Base-by-base conservation (phyloP, 2,113 vertebrate species). In the Rallus limicola region DNA sequence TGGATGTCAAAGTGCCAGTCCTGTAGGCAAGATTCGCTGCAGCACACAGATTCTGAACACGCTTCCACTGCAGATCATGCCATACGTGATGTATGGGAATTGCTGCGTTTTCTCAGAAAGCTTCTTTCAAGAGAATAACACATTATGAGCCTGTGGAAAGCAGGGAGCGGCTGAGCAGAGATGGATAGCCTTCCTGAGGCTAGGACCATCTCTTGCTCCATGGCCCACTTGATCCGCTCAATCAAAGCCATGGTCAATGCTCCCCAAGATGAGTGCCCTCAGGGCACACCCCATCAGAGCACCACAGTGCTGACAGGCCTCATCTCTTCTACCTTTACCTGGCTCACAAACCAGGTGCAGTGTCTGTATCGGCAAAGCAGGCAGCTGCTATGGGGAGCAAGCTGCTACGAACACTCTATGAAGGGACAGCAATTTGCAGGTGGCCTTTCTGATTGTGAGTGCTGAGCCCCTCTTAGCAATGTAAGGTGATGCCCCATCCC, bases 61-160 rank as follows among this genome's bases (percentile, higher is more conserved):
- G 46, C 8, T 21, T 44, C 3, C 79, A 25, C 31, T 91, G 74
- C 40, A 84, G 89, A 88, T 81, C 4, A 0, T 74, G 72, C 83
- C 76, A 88, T 60, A 81, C 63, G 36, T 50, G 70, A 87, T 80
- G 10, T 56, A 64, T 85, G 74, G 72, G 87, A 91, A 95, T 82
- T 89, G 82, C 62, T 88, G 64, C 56, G 29, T 91, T 88, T 96
- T 90, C 85, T 64, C 90, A 90, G 77, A 87, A 92, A 89, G 21
- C 36, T 77, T 86, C 50, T 94, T 91, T 55, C 44, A 90, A 85
- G 55, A 31, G 55, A 90, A 53, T 44, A 90, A 53, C 40, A 79
- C 26, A 72, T 20, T 42, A 42, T 6, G 33, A 90, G 59, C 31
- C 52, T 80, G 19, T 48, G 59, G 63, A 64, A 94, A 81, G 69